Evolutionary conservation across 2,888 invertebrate genomes (phyloP), one percentile per base, ranked within the genome.

Genomic region (Agriopis marginaria): DNA sequence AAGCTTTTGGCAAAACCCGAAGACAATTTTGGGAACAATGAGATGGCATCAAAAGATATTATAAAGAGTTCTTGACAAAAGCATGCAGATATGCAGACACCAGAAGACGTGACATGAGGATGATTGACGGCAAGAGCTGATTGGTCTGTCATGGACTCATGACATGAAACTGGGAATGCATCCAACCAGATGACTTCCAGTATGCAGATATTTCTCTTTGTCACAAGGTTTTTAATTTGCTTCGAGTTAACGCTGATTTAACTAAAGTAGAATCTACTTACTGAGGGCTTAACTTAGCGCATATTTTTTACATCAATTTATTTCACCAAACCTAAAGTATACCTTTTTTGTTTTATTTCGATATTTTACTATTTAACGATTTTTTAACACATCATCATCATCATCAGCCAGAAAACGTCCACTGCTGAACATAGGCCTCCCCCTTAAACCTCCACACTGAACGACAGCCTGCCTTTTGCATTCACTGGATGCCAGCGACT

Each of bases 11-110:
- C 63, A 63, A 63, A 66, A 42, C 66, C 70, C 59, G 44, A 66
- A 59, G 10, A 66, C 66, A 60, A 62, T 66, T 65, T 12, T n/a
- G 51, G 53, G 50, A 63, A 69, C 65, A 66, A 70, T 56, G 53
- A 44, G 39, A 49, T 60, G 42, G 63, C 63, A 56, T 69, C 56
- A 62, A 69, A 69, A 50, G 60, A 61, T 55, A 60, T 64, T 54
- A 56, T 53, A 5, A 42, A 68, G 53, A 45, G 47, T 12, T 64
- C 49, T 45, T 60, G 44, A 63, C 68, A 61, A 68, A 68, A 49
- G 54, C 40, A 59, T 59, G 42, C 23, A 39, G 12, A 51, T 44
- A 58, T 58, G 39, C 17, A 42, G 8, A 53, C 14, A 61, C 11
- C 50, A 59, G 32, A 59, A 44, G 10, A 32, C 14, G 17, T 60